Evolutionary conservation across 2,113 vertebrate genomes (phyloP).

Genomic region (Passer domesticus): DNA sequence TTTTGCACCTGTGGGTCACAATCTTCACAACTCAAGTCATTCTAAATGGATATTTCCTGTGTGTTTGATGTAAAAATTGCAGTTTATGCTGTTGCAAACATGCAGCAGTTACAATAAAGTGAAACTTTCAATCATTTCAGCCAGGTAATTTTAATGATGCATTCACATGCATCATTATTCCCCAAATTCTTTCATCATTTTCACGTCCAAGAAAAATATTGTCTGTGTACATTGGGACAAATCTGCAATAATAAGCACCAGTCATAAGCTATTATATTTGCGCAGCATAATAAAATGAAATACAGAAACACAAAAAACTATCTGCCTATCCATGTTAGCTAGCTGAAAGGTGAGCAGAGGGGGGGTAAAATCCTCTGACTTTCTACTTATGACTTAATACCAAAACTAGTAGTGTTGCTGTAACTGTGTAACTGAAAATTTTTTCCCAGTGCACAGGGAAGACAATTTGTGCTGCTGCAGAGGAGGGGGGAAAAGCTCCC

Average conservation of each 20-base stretch:
- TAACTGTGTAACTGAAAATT: not conserved
- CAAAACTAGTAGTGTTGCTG: not conserved
- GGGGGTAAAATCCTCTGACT: not conserved
- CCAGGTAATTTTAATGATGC: not conserved
- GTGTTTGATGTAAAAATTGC: not conserved
- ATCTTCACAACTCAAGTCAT: not conserved
- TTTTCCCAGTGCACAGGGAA: not conserved
- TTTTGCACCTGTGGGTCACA: not conserved
- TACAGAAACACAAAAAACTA: not conserved
- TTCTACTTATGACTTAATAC: not conserved
- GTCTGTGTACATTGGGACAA: not conserved
- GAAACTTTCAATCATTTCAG: not conserved
- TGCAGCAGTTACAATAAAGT: not conserved
- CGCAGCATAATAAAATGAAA: not conserved
- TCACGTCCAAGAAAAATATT: not conserved
- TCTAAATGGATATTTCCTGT: not conserved
- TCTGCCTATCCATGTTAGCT: not conserved
- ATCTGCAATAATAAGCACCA: not conserved
- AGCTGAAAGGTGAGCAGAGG: not conserved
- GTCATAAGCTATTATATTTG: not conserved
- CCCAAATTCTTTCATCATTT: not conserved
- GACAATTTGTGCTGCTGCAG: not conserved
- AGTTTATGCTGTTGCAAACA: not conserved
- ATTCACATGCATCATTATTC: not conserved
- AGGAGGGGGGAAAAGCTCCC: not conserved